Evolutionary conservation across 1,140 invertebrate genomes (phyloP).

Genomic region (Heliconius nattereri): DNA sequence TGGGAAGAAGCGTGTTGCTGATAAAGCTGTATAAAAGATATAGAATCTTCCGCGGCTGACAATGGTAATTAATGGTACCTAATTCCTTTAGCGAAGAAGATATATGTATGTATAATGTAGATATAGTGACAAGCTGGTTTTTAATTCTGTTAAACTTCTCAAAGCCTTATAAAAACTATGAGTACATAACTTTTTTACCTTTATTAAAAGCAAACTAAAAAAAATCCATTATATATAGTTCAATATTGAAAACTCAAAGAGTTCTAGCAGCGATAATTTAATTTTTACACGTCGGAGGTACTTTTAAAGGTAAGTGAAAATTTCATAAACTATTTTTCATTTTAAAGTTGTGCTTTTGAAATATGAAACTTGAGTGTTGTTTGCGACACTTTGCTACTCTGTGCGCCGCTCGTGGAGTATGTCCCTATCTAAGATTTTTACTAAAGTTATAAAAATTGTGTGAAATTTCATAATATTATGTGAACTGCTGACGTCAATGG

Average conservation of each 20-base stretch:
- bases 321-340: conserved; percentile 16
- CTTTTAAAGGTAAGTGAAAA: conserved; percentile 13
- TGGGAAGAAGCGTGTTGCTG: no score
- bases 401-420: not conserved
- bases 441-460: not conserved
- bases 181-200: not conserved
- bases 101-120: not conserved
- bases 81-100: no score
- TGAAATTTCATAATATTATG: not conserved
- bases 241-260: not conserved
- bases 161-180: not conserved
- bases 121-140: not conserved
- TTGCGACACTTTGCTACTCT: conserved; percentile 2
- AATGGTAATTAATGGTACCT: no score
- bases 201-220: not conserved
- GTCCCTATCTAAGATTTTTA: not conserved
- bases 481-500: not conserved
- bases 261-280: conserved; percentile 5
- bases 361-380: conserved; percentile 13
- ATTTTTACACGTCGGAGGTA: conserved; percentile 2
- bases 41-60: no score
- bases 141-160: not conserved
- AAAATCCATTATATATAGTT: not conserved
- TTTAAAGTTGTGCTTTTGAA: conserved; percentile 12
- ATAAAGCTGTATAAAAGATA: no score